Evolutionary conservation across 2,888 invertebrate genomes (phyloP), one percentile per base, ranked within the genome.

Genomic region (Halocaridina rubra): DNA sequence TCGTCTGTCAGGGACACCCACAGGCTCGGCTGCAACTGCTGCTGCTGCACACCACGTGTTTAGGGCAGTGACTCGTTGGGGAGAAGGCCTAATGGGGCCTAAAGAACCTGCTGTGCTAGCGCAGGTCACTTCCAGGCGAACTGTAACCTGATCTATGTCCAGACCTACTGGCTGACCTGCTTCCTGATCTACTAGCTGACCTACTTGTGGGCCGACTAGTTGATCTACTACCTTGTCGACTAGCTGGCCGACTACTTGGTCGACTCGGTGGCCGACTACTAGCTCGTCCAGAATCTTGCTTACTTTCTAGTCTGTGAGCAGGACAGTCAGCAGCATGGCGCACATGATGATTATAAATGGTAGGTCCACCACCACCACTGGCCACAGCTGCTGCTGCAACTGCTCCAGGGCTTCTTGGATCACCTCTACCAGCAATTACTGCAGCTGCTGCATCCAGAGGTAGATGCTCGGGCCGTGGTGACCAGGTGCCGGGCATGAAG

Each of bases 121-220:
- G 88, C 71, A 88, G 84, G 79, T 88, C 88, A 67, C 88, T 88
- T 74, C 88, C 88, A 39, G 88, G 88, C 57, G 88, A 88, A 82
- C 88, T 88, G 69, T 88, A 88, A 69, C 86, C 86, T 57, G 86
- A 86, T 77, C 86, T 80, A 59, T 86, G 86, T 32, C 88, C 88
- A 78, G 88, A 88, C 86, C 88, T 88, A 86, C 86, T 86, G 80
- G 86, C 88, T 74, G 88, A 88, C 81, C 88, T 86, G 74, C 86
- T 86, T 59, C 85, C 88, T 46, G 88, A 88, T 77, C 88, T 88
- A 80, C 88, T 88, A 79, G 85, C 86, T 75, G 88, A 88, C 84
- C 88, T 88, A 80, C 88, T 88, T 71, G 88, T 80, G 33, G 88
- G 85, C 72, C 88, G 82, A 74, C 88, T 88, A 27, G 86, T 85